Percentiles rank a stretch among this genome's conserved stretches.
phyloP scores from a whole-genome alignment of 2,888 invertebrate species.

The Nomada ferruginata region DNA sequence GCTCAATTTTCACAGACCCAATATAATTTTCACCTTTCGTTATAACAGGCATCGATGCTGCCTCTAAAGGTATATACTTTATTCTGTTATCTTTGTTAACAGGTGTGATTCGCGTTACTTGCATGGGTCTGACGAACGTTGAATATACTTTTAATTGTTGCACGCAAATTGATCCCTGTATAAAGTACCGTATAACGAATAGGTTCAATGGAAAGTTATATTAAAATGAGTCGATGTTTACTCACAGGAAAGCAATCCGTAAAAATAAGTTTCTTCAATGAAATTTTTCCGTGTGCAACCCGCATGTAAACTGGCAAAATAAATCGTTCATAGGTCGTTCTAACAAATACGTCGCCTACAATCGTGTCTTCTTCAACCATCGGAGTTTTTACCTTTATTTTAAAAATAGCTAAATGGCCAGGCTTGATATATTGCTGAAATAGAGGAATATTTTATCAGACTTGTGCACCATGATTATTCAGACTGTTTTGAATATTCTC shows the following conservation, averaged over 20 bases:
- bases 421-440: slow-evolving; percentile 86
- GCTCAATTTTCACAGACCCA: slow-evolving; percentile 89
- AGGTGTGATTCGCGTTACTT: slow-evolving; percentile 88
- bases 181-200: slow-evolving; percentile 17
- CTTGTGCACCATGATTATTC: background rate
- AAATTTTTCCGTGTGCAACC: slow-evolving; percentile 90
- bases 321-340: slow-evolving; percentile 89
- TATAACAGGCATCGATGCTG: slow-evolving; percentile 79
- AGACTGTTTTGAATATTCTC: slow-evolving; percentile 20
- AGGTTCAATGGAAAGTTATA: background rate
- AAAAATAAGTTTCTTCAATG: slow-evolving; percentile 87
- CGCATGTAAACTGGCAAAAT: slow-evolving; percentile 90
- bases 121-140: slow-evolving; percentile 92
- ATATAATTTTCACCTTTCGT: slow-evolving; percentile 83
- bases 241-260: slow-evolving; percentile 93
- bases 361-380: slow-evolving; percentile 88
- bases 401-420: slow-evolving; percentile 89
- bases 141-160: slow-evolving; percentile 92
- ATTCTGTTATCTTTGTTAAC: slow-evolving; percentile 83
- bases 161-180: slow-evolving; percentile 91
- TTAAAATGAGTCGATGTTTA: slow-evolving; percentile 60
- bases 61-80: slow-evolving; percentile 81
- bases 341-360: slow-evolving; percentile 89
- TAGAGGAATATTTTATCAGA: slow-evolving; percentile 35
- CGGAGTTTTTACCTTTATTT: slow-evolving; percentile 89